Conservation (phyloP, 2,888 invertebrate genomes). For the Ommatoiulus sabulosus region DNA sequence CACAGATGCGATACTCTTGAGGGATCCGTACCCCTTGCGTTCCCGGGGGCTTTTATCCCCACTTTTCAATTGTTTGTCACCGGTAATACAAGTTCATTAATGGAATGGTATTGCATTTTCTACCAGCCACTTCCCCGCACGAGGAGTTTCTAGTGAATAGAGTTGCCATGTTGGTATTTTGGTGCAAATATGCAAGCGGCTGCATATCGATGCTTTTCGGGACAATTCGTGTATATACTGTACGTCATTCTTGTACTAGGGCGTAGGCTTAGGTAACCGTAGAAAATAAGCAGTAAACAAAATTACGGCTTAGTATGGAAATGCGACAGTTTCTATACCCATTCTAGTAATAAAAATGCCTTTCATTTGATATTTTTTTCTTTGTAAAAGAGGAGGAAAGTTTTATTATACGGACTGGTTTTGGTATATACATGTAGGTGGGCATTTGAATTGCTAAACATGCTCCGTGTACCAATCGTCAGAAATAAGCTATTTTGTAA, state of each 20-base stretch:
- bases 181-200: background rate
- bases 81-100: slow-evolving; percentile 40
- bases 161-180: background rate
- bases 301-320: slow-evolving; percentile 12
- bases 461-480: too few species aligned
- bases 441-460: background rate
- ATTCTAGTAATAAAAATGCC: background rate
- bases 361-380: background rate
- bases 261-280: background rate
- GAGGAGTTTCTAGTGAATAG: background rate
- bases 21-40: background rate
- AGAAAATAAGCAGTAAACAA: background rate
- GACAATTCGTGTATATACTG: background rate
- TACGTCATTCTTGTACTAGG: background rate
- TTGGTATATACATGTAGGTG: background rate
- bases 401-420: background rate
- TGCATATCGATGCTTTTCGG: background rate
- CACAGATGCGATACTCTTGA: background rate
- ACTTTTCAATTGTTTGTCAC: slow-evolving; percentile 3
- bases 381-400: background rate
- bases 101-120: background rate
- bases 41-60: too few species aligned
- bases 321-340: background rate
- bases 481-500: too few species aligned
- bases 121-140: background rate